A percentile compares a stretch with the other conserved stretches of the same genome.
These are phyloP conservation scores for Pterocles orientalis DNA, from an alignment of 2,113 vertebrate species.

Conservation along the genomic window DNA sequence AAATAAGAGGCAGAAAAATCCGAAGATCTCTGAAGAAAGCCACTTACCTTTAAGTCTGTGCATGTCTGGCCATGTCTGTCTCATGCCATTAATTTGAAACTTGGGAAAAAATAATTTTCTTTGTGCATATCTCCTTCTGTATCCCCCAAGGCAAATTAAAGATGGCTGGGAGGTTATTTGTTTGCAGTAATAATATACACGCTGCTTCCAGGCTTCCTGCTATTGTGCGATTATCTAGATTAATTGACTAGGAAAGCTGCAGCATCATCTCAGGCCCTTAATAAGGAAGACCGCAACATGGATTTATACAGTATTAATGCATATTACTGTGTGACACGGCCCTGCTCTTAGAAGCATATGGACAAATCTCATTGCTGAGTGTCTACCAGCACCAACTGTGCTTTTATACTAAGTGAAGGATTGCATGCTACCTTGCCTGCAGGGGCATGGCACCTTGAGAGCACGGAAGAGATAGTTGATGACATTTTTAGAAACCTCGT, in stretches of 20 bases:
- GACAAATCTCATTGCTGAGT: background rate
- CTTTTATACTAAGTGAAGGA: background rate
- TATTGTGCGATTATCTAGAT: conserved; percentile 53
- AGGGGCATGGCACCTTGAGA: background rate
- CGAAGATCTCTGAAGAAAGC: background rate
- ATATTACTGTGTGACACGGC: background rate
- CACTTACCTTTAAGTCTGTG: background rate
- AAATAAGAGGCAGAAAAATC: background rate
- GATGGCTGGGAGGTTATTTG: conserved; percentile 50
- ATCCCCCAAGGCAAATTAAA: conserved; percentile 37
- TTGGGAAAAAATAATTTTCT: conserved; percentile 21
- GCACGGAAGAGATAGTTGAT: background rate
- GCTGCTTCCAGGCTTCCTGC: conserved; percentile 56
- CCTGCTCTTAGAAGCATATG: background rate
- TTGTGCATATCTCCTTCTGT: conserved; percentile 7
- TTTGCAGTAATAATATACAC: conserved; percentile 23
- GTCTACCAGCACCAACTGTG: background rate
- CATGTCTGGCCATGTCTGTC: background rate
- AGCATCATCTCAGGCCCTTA: conserved; percentile 30
- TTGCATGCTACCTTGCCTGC: background rate
- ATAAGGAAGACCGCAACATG: background rate
- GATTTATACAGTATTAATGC: background rate
- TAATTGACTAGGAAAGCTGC: conserved; percentile 56
- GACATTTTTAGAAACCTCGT: background rate
- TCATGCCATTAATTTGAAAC: conserved; percentile 27